Evolutionary conservation across 2,888 invertebrate species (phyloP), one percentile per base, ranked within the genome.

Genomic region (Phrixothrix hirtus): DNA sequence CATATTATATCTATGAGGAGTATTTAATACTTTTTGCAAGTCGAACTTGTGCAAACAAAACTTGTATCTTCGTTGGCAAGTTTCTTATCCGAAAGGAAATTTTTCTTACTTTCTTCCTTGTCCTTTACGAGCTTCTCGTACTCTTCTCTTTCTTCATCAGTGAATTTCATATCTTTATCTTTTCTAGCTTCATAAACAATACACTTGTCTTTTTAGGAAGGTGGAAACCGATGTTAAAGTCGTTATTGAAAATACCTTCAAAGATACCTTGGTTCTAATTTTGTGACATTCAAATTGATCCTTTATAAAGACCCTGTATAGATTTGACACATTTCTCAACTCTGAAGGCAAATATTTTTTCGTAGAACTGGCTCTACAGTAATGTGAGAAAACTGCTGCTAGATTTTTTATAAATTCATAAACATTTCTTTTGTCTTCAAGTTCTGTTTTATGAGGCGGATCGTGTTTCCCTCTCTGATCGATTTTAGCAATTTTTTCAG

Each of bases 371-470:
- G 27, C 30, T 11, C 41, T 13, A 41, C 30, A 41, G 10, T 41
- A 41, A 30, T 41, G 41, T 15, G 29, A 41, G 10, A 15, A 30
- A 29, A 41, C 31, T 30, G 29, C 41, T 10, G 30, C 30, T 7
- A 41, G 13, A 5, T 29, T 29, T 30, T 16, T 41, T 30, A 25
- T 26, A n/a, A 37, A 37, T 13, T 25, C 17, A 17, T 11, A n/a
- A 12, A 25, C 37, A 13, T 11, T 25, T 26, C 26, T 11, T 12
- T 17, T 11, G n/a, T 27, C 4, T 29, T 41, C 30, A 14, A 11
- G n/a, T 6, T 6, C 16, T 7, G 41, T 41, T 30, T 41, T 41
- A 29, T 41, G 29, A 11, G 12, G 13, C 4, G 41, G 29, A 15
- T 14, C 16, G 12, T 29, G 41, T 15, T 17, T 12, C 9, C 41